A percentile compares a stretch with the other conserved stretches of the same genome.
phyloP scores from a whole-genome alignment of 2,797 vertebrate genomes.

The Gymnoscopelus braueri region DNA sequence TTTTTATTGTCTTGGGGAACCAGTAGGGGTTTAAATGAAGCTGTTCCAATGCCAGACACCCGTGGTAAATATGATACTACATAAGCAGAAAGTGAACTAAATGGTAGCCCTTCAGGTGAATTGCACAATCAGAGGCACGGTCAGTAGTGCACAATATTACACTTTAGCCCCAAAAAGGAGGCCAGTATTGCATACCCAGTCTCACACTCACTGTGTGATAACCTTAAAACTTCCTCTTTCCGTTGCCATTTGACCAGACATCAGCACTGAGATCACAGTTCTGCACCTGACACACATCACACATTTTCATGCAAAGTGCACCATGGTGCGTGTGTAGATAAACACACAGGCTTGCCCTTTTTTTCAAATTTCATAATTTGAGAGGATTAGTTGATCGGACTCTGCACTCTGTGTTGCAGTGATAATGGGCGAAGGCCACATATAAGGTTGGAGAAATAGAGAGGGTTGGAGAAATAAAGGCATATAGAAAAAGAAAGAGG shows the following conservation, averaged over 20 bases:
- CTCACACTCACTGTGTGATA: conserved; percentile 57
- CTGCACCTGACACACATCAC: conserved; percentile 8
- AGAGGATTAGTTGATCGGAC: conserved; percentile 19
- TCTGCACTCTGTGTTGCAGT: conserved; percentile 4
- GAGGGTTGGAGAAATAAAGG: conserved; percentile 5
- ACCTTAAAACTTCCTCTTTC: conserved; percentile 65
- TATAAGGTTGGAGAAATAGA: neutral
- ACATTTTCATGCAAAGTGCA: conserved; percentile 19
- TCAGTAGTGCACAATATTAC: too few species aligned
- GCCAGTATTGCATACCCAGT: conserved; percentile 65
- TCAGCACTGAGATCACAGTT: conserved; percentile 61
- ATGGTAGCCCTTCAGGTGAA: too few species aligned
- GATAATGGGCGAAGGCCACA: neutral
- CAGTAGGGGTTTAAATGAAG: too few species aligned
- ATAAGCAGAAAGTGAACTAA: too few species aligned
- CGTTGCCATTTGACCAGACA: conserved; percentile 53
- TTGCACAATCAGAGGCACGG: too few species aligned
- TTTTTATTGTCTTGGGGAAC: too few species aligned
- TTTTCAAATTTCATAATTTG: conserved; percentile 14
- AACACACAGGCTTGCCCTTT: neutral
- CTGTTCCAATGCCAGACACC: too few species aligned
- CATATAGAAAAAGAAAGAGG: neutral
- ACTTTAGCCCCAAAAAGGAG: conserved; percentile 48
- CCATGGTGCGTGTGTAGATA: neutral
- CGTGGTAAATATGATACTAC: too few species aligned